Evolutionary conservation across 2,888 invertebrate species (phyloP).

Genomic region (Thyatira batis): DNA sequence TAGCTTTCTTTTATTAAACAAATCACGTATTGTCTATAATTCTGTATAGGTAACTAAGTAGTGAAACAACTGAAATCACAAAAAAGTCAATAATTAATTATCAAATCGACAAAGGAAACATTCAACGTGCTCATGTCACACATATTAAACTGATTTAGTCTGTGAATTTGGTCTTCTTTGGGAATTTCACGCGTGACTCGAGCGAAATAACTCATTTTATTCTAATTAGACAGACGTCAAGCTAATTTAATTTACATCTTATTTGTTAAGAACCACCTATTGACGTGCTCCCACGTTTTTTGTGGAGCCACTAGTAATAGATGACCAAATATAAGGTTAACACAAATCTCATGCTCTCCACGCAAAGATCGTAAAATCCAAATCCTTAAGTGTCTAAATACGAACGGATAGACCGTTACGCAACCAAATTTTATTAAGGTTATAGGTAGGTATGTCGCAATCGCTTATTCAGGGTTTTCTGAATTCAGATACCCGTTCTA

Average conservation of each 20-base stretch:
- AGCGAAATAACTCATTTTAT: constrained; percentile 11
- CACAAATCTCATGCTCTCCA: background rate
- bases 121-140: background rate
- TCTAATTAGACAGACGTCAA: constrained; percentile 16
- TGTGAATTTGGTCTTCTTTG: constrained; percentile 14
- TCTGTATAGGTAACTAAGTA: no score
- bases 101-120: background rate
- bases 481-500: background rate
- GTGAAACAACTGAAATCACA: background rate
- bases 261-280: background rate
- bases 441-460: background rate
- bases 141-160: background rate
- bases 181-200: constrained; percentile 12
- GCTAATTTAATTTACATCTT: background rate
- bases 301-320: background rate
- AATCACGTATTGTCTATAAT: no score
- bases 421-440: background rate
- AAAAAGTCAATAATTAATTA: background rate
- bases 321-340: background rate
- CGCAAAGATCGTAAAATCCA: background rate
- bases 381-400: background rate
- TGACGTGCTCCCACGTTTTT: background rate
- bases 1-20: no score
- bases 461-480: background rate
- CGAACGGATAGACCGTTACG: background rate